phyloP scores from a whole-genome alignment of 2,113 vertebrate species.

The Heliornis fulica region DNA sequence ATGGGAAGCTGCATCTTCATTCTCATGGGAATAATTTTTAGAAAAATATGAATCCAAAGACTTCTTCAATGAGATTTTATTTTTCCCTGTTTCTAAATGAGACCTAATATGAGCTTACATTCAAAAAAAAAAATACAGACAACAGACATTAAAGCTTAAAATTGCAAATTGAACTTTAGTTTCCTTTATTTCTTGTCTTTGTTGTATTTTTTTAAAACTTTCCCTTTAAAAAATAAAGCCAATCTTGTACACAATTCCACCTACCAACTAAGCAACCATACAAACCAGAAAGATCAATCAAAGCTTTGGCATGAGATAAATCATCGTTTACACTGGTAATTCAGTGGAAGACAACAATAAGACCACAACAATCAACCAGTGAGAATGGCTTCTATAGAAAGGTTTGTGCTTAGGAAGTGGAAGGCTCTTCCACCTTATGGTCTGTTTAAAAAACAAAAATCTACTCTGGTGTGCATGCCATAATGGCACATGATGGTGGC shows the following conservation, averaged over 20 bases:
- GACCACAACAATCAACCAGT: not conserved
- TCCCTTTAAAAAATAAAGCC: not conserved
- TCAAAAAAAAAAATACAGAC: not conserved
- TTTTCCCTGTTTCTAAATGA: not conserved
- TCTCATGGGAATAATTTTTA: not conserved
- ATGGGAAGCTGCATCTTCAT: slow-evolving; percentile 1
- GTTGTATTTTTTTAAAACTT: not conserved
- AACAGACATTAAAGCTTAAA: not conserved
- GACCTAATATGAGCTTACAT: not conserved
- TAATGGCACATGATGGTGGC: accelerated
- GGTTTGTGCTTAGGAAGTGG: not conserved
- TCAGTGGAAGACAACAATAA: not conserved
- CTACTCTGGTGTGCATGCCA: accelerated
- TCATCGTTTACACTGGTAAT: slow-evolving; percentile 35
- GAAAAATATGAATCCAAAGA: not conserved
- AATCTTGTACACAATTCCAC: not conserved
- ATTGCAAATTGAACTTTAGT: not conserved
- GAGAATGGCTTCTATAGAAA: not conserved
- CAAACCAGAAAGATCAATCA: slow-evolving; percentile 30
- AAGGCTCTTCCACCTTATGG: not conserved
- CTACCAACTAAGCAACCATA: not conserved
- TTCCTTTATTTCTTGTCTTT: not conserved
- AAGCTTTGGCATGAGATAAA: slow-evolving; percentile 25
- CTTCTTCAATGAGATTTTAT: not conserved
- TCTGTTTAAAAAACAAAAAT: not conserved